Evolutionary conservation across 2,797 vertebrate genomes (phyloP), one percentile per base, ranked within the genome.

Genomic region (Columba guinea): DNA sequence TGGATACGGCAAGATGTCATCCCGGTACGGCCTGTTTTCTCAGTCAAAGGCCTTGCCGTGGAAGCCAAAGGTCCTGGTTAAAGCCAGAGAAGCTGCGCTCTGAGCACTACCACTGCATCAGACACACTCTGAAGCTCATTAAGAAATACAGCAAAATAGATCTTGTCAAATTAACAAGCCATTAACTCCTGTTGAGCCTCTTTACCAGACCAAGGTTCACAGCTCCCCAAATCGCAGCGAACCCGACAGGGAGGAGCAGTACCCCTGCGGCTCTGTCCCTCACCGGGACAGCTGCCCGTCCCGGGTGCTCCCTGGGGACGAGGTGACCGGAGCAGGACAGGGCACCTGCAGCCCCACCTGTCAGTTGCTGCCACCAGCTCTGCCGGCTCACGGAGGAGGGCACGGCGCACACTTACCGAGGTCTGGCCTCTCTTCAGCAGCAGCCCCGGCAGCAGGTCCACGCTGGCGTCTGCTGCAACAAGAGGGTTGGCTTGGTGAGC

Each of bases 381-480:
- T 19, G 23, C 58, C 6, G 27, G n/a, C 44, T 59, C 23, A 62
- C 1, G 2, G 23, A 34, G 1, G 5, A 24, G 73, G 32, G 49
- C 22, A 26, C 2, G 3, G 51, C 27, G 52, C 64, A 28, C 32
- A 30, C 98, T 98, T 95, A 99, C 99, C 91, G 99, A 99, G 95
- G 98, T 98, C 96, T 99, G 99, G 81, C 98, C 95, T 63, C 99
- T 98, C 97, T 99, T 99, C 96, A 99, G 98, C 98, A 99, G 94
- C 98, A 98, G 95, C 60, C 97, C 97, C 1, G 98, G 98, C 86
- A 98, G 56, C 83, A 97, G 83, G 53, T 97, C 96, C 11, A 85
- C 56, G 2, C 94, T 89, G 64, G 95, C 48, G 10, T 98, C 98
- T 83, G 97, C 77, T 98, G 97, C 55, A 95, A 96, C 18, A 2